Conservation (phyloP, 2,113 vertebrate species). For the Microcebus jonahi region DNA sequence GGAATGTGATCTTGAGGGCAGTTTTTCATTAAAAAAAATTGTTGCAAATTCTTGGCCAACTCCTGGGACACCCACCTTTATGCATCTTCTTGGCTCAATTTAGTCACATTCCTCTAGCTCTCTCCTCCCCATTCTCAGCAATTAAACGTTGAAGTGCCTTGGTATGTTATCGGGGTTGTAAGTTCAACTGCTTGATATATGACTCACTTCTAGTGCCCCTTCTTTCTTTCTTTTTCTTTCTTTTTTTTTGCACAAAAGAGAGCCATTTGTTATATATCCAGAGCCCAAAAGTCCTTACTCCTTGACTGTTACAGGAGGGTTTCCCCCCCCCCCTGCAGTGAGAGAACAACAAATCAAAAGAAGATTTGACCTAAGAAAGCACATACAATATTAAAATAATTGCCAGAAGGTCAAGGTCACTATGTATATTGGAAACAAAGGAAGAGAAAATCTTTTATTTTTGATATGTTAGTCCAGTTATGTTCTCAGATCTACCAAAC, state of each 20-base stretch:
- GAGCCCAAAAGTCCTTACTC: conserved; percentile 34
- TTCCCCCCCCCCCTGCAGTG: not conserved
- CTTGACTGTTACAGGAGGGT: not conserved
- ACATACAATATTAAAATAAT: not conserved
- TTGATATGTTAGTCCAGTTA: not conserved
- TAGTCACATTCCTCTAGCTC: conserved; percentile 59
- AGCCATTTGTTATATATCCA: conserved; percentile 57
- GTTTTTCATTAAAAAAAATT: conserved; percentile 31
- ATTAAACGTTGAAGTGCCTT: conserved; percentile 62
- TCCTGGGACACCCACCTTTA: conserved; percentile 63
- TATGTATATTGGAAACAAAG: conserved; percentile 36
- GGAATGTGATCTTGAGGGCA: conserved; percentile 41
- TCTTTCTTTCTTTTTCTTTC: not conserved
- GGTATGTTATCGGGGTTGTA: conserved; percentile 65
- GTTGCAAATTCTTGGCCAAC: conserved; percentile 61
- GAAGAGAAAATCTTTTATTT: conserved; percentile 28
- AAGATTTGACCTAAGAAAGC: conserved; percentile 49
- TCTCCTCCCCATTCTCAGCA: conserved; percentile 52
- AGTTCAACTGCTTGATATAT: conserved; percentile 72
- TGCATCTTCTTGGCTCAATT: conserved; percentile 61
- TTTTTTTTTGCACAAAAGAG: conserved; percentile 27
- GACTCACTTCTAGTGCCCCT: conserved; percentile 61
- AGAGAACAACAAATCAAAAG: conserved; percentile 54
- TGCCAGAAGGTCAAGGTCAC: conserved; percentile 17
- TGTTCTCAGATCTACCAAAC: not conserved